Percentiles rank a stretch among this genome's conserved stretches.
Conservation (phyloP, 2,888 invertebrate species). For the Drosophila kambysellisi region DNA sequence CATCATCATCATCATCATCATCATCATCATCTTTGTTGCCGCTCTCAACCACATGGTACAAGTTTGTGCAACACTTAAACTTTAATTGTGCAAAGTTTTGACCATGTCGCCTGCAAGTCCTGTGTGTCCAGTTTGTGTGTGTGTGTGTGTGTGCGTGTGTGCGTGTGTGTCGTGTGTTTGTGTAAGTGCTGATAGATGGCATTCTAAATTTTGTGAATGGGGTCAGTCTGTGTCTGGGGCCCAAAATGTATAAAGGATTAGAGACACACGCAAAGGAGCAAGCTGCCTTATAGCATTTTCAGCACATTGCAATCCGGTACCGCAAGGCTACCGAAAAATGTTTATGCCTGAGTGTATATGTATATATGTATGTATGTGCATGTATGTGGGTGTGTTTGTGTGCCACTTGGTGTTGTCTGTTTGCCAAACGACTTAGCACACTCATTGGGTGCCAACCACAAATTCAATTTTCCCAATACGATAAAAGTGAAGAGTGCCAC, state of each 20-base stretch:
- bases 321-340: constrained; percentile 46
- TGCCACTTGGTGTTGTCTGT: constrained; percentile 46
- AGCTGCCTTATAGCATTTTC: constrained; percentile 11
- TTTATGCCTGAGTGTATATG: constrained; percentile 15
- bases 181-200: constrained; percentile 72
- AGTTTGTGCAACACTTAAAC: constrained; percentile 81
- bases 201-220: constrained; percentile 71
- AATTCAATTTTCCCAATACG: constrained; percentile 73
- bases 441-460: constrained; percentile 70
- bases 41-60: constrained; percentile 61
- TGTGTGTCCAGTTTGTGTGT: constrained; percentile 7
- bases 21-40: constrained; percentile 25
- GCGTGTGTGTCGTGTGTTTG: constrained; percentile 46
- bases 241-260: constrained; percentile 75
- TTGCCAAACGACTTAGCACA: constrained; percentile 75
- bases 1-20: constrained; percentile 25
- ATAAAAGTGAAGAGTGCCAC: constrained; percentile 31
- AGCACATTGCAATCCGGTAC: constrained; percentile 37
- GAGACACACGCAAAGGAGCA: constrained; percentile 15
- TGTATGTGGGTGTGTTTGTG: constrained; percentile 28
- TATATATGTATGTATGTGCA: background rate
- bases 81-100: constrained; percentile 80
- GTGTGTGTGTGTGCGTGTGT: constrained; percentile 25
- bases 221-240: constrained; percentile 71
- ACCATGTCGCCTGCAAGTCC: constrained; percentile 72